Conservation (phyloP, 2,113 vertebrate species). For the Mormyrus lacerda region DNA sequence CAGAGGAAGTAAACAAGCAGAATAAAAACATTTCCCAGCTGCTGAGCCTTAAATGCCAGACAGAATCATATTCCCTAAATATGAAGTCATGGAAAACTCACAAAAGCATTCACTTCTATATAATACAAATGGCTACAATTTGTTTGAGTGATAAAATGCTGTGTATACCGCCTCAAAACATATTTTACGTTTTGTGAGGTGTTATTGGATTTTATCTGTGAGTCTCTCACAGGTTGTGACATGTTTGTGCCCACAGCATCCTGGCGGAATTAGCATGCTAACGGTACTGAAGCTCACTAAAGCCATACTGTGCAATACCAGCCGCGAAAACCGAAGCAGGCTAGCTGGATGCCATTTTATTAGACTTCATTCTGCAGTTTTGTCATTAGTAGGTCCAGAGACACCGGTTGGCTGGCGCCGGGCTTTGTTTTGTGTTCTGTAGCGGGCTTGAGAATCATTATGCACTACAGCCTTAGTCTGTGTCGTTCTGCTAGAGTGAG, state of each 20-base stretch:
- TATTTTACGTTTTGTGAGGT: neutral
- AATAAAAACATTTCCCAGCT: neutral
- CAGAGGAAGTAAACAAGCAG: neutral
- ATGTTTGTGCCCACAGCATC: neutral
- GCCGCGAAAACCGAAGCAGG: neutral
- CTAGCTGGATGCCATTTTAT: neutral
- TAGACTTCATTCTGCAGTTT: conserved; percentile 3
- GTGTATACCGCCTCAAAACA: neutral
- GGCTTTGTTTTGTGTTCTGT: conserved; percentile 10
- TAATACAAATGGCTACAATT: neutral
- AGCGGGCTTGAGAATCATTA: conserved; percentile 13
- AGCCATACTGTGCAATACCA: neutral
- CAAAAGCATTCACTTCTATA: neutral
- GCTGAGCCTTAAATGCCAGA: neutral
- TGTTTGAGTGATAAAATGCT: neutral
- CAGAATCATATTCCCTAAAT: neutral
- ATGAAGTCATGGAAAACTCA: neutral
- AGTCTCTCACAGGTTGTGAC: neutral
- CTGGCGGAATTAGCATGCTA: neutral
- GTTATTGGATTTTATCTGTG: neutral
- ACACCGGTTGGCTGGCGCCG: neutral
- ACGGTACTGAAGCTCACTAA: neutral
- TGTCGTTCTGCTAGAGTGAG: conserved; percentile 17
- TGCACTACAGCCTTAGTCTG: neutral
- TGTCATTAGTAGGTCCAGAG: neutral